These are phyloP conservation scores for Aricia artaxerxes DNA, from an alignment of 2,888 invertebrate genomes.

Conservation along the genomic window DNA sequence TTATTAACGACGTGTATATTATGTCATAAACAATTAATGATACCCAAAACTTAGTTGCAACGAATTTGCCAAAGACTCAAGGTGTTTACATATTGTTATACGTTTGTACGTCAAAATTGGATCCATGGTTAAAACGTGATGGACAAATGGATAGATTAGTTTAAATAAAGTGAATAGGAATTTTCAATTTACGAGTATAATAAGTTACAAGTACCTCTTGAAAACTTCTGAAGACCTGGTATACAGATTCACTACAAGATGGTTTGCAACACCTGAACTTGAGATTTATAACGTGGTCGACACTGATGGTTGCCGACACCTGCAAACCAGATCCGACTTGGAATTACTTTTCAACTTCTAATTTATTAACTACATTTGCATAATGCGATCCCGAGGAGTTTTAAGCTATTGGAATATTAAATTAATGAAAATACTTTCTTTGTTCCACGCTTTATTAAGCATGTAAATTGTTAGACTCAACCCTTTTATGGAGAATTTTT, in stretches of 20 bases:
- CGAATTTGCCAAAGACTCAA: no score
- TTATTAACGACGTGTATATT: not conserved
- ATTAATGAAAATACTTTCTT: constrained; percentile 30
- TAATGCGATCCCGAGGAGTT: constrained; percentile 45
- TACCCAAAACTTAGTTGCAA: no score
- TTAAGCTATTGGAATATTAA: constrained; percentile 18
- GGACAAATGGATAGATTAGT: no score
- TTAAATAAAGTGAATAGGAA: no score
- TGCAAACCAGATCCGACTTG: constrained; percentile 49
- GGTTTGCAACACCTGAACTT: not conserved
- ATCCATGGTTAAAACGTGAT: no score
- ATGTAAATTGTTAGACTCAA: constrained; percentile 19
- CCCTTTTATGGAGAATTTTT: not conserved
- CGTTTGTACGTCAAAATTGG: not conserved
- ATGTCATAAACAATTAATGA: no score
- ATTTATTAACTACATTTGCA: constrained; percentile 60
- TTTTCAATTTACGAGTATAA: no score
- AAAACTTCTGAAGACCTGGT: not conserved
- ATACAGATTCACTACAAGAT: not conserved
- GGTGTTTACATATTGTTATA: no score
- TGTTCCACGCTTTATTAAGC: constrained; percentile 7
- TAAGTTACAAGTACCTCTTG: not conserved
- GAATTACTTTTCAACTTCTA: constrained; percentile 57
- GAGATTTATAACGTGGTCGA: not conserved
- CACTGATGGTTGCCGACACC: constrained; percentile 42